Percentiles rank a stretch among this genome's conserved stretches.
phyloP scores from a whole-genome alignment of 2,797 vertebrate genomes.

The Selene dorsalis region DNA sequence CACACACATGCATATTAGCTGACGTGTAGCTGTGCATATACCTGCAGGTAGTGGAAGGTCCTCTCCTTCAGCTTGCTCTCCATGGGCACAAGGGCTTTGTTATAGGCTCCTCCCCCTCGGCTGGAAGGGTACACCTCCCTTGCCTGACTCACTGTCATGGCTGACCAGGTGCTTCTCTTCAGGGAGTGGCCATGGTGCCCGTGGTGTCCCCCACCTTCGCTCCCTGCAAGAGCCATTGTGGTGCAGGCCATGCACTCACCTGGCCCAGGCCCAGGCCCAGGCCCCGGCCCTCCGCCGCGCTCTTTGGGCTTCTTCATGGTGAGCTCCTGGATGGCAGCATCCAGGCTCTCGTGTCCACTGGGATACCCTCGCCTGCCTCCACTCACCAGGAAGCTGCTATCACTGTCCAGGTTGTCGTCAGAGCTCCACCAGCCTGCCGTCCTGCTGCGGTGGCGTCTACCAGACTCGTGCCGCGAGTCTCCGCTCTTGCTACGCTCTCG shows the following conservation, averaged over 20 bases:
- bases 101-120: slow-evolving; percentile 81
- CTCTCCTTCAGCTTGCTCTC: slow-evolving; percentile 93
- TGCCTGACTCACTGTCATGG: slow-evolving; percentile 98
- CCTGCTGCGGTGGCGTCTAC: slow-evolving; percentile 85
- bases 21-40: slow-evolving; percentile 67
- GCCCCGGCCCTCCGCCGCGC: slow-evolving; percentile 71
- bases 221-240: slow-evolving; percentile 91
- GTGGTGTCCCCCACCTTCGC: slow-evolving; percentile 80
- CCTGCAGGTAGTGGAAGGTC: slow-evolving; percentile 97
- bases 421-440: slow-evolving; percentile 99
- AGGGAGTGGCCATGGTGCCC: slow-evolving; percentile 86
- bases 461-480: slow-evolving; percentile 82
- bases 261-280: slow-evolving; percentile 81
- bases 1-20: slow-evolving; percentile 8
- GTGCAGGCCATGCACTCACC: slow-evolving; percentile 93
- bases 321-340: slow-evolving; percentile 97
- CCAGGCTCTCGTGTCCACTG: slow-evolving; percentile 89
- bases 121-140: slow-evolving; percentile 92
- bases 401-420: slow-evolving; percentile 98
- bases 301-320: slow-evolving; percentile 94
- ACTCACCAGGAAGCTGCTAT: slow-evolving; percentile 94
- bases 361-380: slow-evolving; percentile 83
- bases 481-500: slow-evolving; percentile 87
- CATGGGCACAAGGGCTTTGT: slow-evolving; percentile 93
- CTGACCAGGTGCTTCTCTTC: slow-evolving; percentile 98